Percentiles rank a stretch among this genome's conserved stretches.
These are phyloP conservation scores for Tolmerus cingulatus DNA, from an alignment of 2,888 invertebrate genomes.

Conservation along the genomic window DNA sequence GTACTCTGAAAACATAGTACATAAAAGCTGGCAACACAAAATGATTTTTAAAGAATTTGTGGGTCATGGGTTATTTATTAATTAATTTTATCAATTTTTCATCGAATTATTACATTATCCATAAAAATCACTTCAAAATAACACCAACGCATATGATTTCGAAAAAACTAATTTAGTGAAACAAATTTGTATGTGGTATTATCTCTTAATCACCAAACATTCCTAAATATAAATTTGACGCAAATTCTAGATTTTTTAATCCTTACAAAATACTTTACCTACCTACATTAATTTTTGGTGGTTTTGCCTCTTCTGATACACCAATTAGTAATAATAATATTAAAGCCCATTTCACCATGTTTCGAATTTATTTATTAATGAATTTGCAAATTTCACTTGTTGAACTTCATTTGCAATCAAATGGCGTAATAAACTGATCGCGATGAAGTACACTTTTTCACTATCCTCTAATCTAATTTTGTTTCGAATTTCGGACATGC, in stretches of 20 bases:
- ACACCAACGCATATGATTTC: not conserved
- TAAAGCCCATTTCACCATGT: not conserved
- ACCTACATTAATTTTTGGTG: not conserved
- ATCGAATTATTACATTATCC: too few relatives aligned
- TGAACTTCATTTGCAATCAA: not conserved
- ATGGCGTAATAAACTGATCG: not conserved
- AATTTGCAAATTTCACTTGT: not conserved
- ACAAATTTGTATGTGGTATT: not conserved
- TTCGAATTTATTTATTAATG: not conserved
- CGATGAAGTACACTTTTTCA: not conserved
- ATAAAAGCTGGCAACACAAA: too few relatives aligned
- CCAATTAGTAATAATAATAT: not conserved
- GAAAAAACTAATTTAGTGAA: not conserved
- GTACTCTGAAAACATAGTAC: too few relatives aligned
- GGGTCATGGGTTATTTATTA: too few relatives aligned
- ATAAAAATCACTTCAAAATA: not conserved
- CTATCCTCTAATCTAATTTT: not conserved
- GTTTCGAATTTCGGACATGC: not conserved
- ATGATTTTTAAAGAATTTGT: too few relatives aligned
- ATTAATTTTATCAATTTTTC: too few relatives aligned
- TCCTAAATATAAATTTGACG: not conserved
- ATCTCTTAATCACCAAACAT: not conserved
- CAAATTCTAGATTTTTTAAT: not conserved
- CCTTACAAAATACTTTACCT: not conserved
- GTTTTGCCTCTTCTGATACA: not conserved